phyloP scores from a whole-genome alignment of 2,888 invertebrate species.

The Napeogenes inachia region DNA sequence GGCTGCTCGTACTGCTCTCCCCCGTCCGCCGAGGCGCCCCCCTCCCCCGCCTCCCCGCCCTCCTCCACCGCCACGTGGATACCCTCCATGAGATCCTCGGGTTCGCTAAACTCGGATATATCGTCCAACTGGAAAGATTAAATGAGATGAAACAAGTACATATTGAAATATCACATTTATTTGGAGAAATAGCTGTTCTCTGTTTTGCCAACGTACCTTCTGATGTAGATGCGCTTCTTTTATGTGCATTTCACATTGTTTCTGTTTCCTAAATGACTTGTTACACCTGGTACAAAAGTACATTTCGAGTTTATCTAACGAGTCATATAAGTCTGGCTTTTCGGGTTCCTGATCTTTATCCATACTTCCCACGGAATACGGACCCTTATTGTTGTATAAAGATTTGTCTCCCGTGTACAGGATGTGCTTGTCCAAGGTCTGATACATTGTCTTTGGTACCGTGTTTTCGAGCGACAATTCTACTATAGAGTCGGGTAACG shows the following conservation, averaged over 20 bases:
- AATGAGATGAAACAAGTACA: neutral
- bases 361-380: constrained; percentile 60
- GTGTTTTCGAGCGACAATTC: constrained; percentile 68
- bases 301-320: constrained; percentile 54
- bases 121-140: constrained; percentile 61
- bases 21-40: constrained; percentile 79
- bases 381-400: constrained; percentile 53
- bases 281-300: constrained; percentile 65
- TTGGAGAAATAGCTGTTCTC: neutral
- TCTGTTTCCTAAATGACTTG: constrained; percentile 80
- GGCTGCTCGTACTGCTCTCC: constrained; percentile 52
- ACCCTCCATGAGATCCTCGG: constrained; percentile 91
- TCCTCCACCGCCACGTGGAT: constrained; percentile 86
- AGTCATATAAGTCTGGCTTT: constrained; percentile 56
- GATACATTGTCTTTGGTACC: constrained; percentile 67
- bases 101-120: constrained; percentile 88
- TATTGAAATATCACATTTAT: neutral
- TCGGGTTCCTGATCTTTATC: constrained; percentile 53
- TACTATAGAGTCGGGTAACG: constrained; percentile 68
- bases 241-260: constrained; percentile 79
- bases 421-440: constrained; percentile 63
- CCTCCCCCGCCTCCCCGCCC: constrained; percentile 72
- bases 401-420: constrained; percentile 62
- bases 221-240: constrained; percentile 72
- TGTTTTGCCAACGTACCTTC: constrained; percentile 41